A percentile compares a stretch with the other conserved stretches of the same genome.
phyloP scores from a whole-genome alignment of 2,888 invertebrate species.

The Sussaba pulchella region DNA sequence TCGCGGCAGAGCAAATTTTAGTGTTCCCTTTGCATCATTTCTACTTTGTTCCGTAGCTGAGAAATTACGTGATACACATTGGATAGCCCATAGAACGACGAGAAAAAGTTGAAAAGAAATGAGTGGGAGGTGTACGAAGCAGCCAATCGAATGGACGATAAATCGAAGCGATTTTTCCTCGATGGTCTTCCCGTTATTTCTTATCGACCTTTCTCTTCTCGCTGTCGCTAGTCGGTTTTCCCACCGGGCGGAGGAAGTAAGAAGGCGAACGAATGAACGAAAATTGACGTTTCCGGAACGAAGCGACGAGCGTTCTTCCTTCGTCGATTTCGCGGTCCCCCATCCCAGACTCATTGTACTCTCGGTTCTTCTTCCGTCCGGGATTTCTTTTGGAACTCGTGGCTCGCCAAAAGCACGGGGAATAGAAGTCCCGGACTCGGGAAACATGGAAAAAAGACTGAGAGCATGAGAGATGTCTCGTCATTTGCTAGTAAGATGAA shows the following conservation, averaged over 20 bases:
- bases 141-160: slow-evolving; percentile 64
- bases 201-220: slow-evolving; percentile 67
- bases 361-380: slow-evolving; percentile 48
- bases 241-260: slow-evolving; percentile 23
- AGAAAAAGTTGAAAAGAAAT: slow-evolving; percentile 49
- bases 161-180: slow-evolving; percentile 64
- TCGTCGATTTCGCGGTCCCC: slow-evolving; percentile 32
- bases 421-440: slow-evolving; percentile 37
- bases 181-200: slow-evolving; percentile 41
- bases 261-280: slow-evolving; percentile 57
- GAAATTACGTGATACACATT: background rate
- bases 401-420: slow-evolving; percentile 42
- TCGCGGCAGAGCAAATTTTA: slow-evolving; percentile 23
- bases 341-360: slow-evolving; percentile 58
- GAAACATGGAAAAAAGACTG: slow-evolving; percentile 27
- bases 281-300: slow-evolving; percentile 77
- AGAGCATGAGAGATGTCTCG: slow-evolving; percentile 51
- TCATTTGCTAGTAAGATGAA: slow-evolving; percentile 56
- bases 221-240: slow-evolving; percentile 70
- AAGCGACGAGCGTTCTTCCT: slow-evolving; percentile 33
- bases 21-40: slow-evolving; percentile 3
- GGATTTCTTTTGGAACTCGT: slow-evolving; percentile 40
- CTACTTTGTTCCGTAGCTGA: slow-evolving; percentile 10
- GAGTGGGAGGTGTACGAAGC: slow-evolving; percentile 49
- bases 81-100: too few relatives aligned